These are phyloP conservation scores for Thalassaphorura encarpata DNA, from an alignment of 1,140 invertebrate genomes.

Conservation along the genomic window DNA sequence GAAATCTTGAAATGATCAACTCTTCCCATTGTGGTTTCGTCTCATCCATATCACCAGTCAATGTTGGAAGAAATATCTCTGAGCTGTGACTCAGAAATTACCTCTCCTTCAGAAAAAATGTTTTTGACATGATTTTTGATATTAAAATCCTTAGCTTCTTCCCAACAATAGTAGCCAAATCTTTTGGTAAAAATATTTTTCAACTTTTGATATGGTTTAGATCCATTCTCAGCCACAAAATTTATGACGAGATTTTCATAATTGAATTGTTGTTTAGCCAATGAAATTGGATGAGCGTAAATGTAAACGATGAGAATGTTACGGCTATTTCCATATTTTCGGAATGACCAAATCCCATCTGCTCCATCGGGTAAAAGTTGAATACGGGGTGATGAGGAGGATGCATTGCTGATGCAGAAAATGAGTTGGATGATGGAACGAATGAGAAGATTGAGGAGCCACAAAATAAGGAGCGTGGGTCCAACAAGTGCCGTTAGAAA, in stretches of 20 bases:
- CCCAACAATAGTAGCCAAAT: conserved; percentile 25
- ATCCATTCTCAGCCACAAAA: conserved; percentile 1
- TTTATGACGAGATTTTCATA: conserved; percentile 15
- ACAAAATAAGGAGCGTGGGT: conserved; percentile 2
- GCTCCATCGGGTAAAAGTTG: conserved; percentile 15
- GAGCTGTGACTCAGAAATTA: conserved; percentile 21
- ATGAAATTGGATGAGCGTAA: conserved; percentile 8
- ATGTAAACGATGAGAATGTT: conserved; percentile 9
- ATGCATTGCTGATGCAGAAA: background rate
- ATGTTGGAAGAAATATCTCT: conserved; percentile 2
- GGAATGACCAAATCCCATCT: conserved; percentile 24
- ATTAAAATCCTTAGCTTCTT: conserved; percentile 22
- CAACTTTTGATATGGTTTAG: conserved; percentile 21
- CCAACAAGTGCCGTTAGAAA: background rate
- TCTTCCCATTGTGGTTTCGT: conserved; percentile 29
- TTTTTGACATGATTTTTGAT: conserved; percentile 24
- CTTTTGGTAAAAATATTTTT: conserved; percentile 11
- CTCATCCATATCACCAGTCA: conserved; percentile 25
- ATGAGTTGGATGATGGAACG: conserved; percentile 1
- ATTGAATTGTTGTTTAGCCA: conserved; percentile 10
- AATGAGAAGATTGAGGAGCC: conserved; percentile 6
- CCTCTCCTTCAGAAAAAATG: background rate
- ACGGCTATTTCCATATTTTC: conserved; percentile 18
- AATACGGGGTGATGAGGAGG: background rate
- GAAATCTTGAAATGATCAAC: conserved; percentile 25